Evolutionary conservation across 1,140 invertebrate genomes (phyloP).

Genomic region (Delia radicum): DNA sequence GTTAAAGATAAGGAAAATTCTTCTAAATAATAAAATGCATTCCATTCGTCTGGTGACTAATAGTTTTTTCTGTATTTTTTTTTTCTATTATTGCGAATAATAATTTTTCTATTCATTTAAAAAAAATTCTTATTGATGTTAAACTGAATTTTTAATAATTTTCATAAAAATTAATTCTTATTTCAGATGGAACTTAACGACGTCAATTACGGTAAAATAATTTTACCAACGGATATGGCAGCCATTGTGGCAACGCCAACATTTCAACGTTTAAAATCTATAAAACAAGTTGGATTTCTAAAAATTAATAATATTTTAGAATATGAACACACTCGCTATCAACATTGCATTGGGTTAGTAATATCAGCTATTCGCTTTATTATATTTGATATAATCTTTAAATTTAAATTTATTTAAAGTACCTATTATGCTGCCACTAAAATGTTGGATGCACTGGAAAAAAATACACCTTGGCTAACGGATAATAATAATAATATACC

Average conservation of each 20-base stretch:
- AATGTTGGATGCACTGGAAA: conserved; percentile 36
- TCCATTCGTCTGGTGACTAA: too few relatives aligned
- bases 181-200: conserved; percentile 32
- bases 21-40: too few relatives aligned
- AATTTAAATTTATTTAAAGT: conserved; percentile 25
- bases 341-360: conserved; percentile 48
- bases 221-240: conserved; percentile 33
- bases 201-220: conserved; percentile 40
- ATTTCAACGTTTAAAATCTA: conserved; percentile 43
- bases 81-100: too few relatives aligned
- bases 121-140: not conserved
- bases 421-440: conserved; percentile 37
- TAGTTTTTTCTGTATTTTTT: too few relatives aligned
- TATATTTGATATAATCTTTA: not conserved
- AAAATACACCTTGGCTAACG: conserved; percentile 32
- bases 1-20: too few relatives aligned
- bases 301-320: not conserved
- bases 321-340: conserved; percentile 31
- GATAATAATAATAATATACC: conserved; percentile 28
- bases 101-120: too few relatives aligned
- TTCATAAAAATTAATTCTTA: too few relatives aligned
- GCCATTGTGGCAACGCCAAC: conserved; percentile 35
- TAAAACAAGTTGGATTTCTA: conserved; percentile 40
- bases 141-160: not conserved
- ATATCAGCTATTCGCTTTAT: not conserved